Evolutionary conservation across 2,113 vertebrate genomes (phyloP).

Genomic region (Pluvialis apricaria): DNA sequence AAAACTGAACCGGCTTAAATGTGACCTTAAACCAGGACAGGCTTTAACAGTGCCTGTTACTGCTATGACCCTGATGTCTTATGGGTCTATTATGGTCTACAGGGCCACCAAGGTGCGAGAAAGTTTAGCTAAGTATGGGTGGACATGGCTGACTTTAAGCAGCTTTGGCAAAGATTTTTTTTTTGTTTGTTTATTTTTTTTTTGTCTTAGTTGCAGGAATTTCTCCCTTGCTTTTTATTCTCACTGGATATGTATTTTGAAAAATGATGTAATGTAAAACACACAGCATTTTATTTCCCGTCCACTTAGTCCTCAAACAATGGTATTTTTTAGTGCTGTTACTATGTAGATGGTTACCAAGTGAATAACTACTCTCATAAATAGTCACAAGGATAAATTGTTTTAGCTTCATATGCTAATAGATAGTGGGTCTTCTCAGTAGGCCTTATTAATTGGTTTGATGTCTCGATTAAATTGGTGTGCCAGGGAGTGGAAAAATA

Average conservation of each 20-base stretch:
- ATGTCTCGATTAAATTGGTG: constrained; percentile 42
- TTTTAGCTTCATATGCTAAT: constrained; percentile 34
- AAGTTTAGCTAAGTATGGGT: not conserved
- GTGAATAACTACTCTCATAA: constrained; percentile 24
- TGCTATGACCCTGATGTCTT: not conserved
- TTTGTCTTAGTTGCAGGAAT: not conserved
- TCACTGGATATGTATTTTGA: not conserved
- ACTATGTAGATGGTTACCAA: constrained; percentile 8
- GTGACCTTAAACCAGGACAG: no score
- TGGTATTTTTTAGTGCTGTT: constrained; percentile 5
- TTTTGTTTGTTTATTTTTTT: not conserved
- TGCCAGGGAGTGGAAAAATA: constrained; percentile 2
- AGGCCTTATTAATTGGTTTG: constrained; percentile 46
- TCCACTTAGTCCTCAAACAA: not conserved
- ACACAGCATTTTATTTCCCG: not conserved
- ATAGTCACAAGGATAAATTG: constrained; percentile 28
- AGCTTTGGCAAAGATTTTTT: not conserved
- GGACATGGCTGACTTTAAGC: not conserved
- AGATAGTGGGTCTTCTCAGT: constrained; percentile 27
- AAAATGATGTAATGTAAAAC: not conserved
- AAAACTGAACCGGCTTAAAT: not conserved
- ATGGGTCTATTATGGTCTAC: accelerated
- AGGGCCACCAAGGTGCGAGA: not conserved
- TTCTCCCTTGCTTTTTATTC: not conserved
- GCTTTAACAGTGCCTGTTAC: not conserved